Conservation (phyloP, 2,888 invertebrate species). For the Heliconius aoede region DNA sequence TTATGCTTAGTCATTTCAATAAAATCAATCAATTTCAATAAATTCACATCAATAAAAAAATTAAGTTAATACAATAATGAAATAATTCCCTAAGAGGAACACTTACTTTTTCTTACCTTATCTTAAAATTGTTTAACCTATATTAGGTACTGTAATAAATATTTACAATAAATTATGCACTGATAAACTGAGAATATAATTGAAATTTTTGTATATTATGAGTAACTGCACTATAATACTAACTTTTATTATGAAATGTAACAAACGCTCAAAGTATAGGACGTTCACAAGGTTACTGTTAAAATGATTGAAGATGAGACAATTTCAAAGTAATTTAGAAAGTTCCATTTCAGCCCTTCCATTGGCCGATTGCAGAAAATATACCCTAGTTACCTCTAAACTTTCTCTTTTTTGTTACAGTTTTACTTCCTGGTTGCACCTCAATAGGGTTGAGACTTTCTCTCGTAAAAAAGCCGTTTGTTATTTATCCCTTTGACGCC, state of each 20-base stretch:
- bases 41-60: constrained; percentile 13
- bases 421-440: constrained; percentile 75
- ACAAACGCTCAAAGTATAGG: constrained; percentile 34
- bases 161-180: constrained; percentile 12
- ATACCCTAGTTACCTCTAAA: constrained; percentile 64
- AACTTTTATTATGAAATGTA: constrained; percentile 10
- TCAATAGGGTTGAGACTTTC: constrained; percentile 78
- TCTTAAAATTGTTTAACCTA: background rate
- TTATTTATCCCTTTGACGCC: constrained; percentile 38
- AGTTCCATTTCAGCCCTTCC: constrained; percentile 61
- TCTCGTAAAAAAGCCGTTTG: constrained; percentile 67
- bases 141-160: background rate
- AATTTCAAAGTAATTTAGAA: constrained; percentile 77
- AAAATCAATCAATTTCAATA: too few species aligned
- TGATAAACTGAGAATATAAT: background rate
- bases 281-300: constrained; percentile 61
- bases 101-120: constrained; percentile 21
- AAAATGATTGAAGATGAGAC: constrained; percentile 67
- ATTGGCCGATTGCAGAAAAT: constrained; percentile 72
- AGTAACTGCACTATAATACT: background rate
- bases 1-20: constrained; percentile 30
- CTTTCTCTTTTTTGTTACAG: constrained; percentile 83
- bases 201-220: background rate
- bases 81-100: background rate
- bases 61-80: background rate